Base-by-base conservation (phyloP, 2,797 vertebrate species). In the Ceyx erithaca region DNA sequence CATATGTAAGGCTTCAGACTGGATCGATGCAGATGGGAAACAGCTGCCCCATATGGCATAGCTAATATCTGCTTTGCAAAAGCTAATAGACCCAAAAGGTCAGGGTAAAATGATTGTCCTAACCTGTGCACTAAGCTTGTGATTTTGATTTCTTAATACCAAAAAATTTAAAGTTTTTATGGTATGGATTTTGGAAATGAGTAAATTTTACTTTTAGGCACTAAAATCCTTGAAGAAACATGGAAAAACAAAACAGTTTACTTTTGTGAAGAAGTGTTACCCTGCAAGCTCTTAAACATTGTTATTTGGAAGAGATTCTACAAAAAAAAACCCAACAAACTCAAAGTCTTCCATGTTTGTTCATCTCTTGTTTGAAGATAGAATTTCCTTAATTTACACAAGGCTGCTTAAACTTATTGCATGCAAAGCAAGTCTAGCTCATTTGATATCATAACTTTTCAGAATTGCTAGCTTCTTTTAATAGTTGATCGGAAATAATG, bases 261-360 rank as follows among this genome's bases (percentile, higher is more conserved):
- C 12, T 68, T 91, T 58, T 25, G 2, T 75, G 30, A 79, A 62
- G 21, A 78, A 33, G 6, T 54, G 2, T 26, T 86, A 12, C 12
- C 4, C 11, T 68, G 62, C 25, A 71, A 52, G 6, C 1, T 2
- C 1, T 2, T 52, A 57, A 61, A 23, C 10, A 1, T 46, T 67
- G 7, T 58, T 59, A 31, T 35, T 51, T 62, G 11, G 20, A 73
- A 80, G 87, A 19, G 1, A 2, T 49, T 63, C 6, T 31, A 4
- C 37, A 6, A 40, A 46, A 77, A 37, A 37, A 37, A 12, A 37
- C 5, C 10, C 10, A 35, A 35, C 11, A 37, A 37, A 37, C 35
- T 37, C 19, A 59, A 61, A 62, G 4, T 30, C 8, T 72, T 63
- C 28, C 33, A 3, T 45, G 9, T 21, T 14, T 20, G 71, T 69